Evolutionary conservation across 2,113 vertebrate species (phyloP).

Genomic region (Elanoides forficatus): DNA sequence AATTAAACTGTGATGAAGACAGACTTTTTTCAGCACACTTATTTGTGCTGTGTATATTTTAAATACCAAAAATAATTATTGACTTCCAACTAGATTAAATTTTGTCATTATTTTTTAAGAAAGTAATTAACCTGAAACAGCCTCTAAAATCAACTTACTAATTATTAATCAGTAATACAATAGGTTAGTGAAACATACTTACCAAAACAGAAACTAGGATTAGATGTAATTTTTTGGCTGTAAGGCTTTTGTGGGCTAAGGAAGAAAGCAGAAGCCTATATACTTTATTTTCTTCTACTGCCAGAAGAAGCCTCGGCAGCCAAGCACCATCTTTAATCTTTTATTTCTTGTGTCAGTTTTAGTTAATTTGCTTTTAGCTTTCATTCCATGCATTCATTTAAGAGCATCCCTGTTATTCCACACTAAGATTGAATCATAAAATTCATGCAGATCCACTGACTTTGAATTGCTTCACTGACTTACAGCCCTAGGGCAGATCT

Average conservation of each 20-base stretch:
- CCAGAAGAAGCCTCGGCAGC: neutral
- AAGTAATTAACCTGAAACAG: slow-evolving; percentile 10
- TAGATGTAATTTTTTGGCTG: neutral
- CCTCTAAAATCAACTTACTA: neutral
- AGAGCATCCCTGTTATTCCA: neutral
- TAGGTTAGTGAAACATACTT: neutral
- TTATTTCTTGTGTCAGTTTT: neutral
- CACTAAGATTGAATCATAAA: neutral
- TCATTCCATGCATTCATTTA: neutral
- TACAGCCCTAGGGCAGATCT: neutral
- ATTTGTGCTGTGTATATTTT: neutral
- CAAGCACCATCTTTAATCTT: neutral
- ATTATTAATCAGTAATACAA: slow-evolving; percentile 11
- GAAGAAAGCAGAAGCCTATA: neutral
- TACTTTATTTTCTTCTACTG: neutral
- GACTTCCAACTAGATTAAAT: neutral
- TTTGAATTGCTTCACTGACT: neutral
- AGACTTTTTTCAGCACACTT: neutral
- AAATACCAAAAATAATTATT: slow-evolving; percentile 17
- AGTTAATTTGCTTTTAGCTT: neutral
- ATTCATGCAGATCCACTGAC: neutral
- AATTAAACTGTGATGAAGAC: slow-evolving; percentile 24
- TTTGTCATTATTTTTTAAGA: slow-evolving; percentile 4
- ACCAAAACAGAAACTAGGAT: neutral
- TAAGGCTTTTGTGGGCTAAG: neutral